Conservation (phyloP, 2,888 invertebrate genomes). For the Coremacera marginata region DNA sequence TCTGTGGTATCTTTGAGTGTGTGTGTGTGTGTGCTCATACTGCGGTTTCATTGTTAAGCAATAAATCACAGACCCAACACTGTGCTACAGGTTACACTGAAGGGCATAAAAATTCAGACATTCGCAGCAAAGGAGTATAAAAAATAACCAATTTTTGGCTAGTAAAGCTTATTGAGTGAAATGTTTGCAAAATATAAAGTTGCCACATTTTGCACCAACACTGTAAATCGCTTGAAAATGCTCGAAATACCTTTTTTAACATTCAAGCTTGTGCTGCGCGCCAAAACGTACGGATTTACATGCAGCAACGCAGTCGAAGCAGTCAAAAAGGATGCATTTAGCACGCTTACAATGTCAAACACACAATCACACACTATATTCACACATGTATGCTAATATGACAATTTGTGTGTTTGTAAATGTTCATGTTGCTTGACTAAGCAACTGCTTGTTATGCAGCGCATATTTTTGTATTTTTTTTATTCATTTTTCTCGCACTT, state of each 20-base stretch:
- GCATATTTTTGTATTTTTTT: conserved; percentile 53
- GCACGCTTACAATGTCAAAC: background rate
- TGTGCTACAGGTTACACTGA: conserved; percentile 41
- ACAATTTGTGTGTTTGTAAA: conserved; percentile 22
- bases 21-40: conserved; percentile 13
- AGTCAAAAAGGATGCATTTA: conserved; percentile 6
- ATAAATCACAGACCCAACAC: conserved; percentile 37
- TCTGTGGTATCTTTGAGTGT: background rate
- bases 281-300: conserved; percentile 45
- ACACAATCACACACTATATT: background rate
- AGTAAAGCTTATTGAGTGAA: background rate
- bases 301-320: conserved; percentile 29
- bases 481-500: conserved; percentile 61
- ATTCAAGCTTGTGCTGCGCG: conserved; percentile 34
- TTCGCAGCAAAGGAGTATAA: too few relatives aligned
- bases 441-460: conserved; percentile 38
- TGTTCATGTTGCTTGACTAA: background rate
- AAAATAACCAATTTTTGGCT: too few relatives aligned
- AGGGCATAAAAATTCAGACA: conserved; percentile 8
- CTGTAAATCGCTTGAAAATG: conserved; percentile 12
- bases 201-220: conserved; percentile 7
- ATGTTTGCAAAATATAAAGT: background rate
- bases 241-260: conserved; percentile 20
- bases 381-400: conserved; percentile 13
- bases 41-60: conserved; percentile 24